Percentiles rank a stretch among this genome's conserved stretches.
These are phyloP conservation scores for Oreocharis arfaki DNA, from an alignment of 2,113 vertebrate species.

Conservation along the genomic window DNA sequence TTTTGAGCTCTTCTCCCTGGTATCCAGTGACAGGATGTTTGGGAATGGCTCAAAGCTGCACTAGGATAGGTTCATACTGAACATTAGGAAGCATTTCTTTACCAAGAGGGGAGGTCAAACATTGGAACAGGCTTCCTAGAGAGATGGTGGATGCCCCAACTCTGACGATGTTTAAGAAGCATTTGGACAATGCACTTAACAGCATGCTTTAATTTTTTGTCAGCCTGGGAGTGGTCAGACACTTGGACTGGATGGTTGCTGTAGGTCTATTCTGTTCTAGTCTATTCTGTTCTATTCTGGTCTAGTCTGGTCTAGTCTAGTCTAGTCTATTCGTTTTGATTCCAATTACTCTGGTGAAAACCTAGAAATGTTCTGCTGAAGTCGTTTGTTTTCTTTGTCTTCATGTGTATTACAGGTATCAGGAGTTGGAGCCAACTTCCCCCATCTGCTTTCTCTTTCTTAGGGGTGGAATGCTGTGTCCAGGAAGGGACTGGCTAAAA, in stretches of 20 bases:
- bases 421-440: not conserved
- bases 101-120: not conserved
- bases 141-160: not conserved
- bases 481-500: not conserved
- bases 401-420: not conserved
- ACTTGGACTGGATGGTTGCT: rapidly evolving
- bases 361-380: not conserved
- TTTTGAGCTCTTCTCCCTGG: not conserved
- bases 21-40: rapidly evolving
- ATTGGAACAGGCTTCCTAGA: not conserved
- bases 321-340: not conserved
- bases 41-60: not conserved
- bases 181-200: not conserved
- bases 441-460: not conserved
- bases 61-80: not conserved
- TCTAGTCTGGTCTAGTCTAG: not conserved
- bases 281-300: not conserved
- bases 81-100: not conserved
- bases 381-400: not conserved
- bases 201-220: not conserved
- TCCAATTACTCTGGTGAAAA: not conserved
- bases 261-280: not conserved
- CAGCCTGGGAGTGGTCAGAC: not conserved
- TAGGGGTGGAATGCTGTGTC: not conserved
- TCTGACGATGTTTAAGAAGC: not conserved